A percentile compares a stretch with the other conserved stretches of the same genome.
Evolutionary conservation across 2,113 vertebrate genomes (phyloP).

Genomic region (Ageneiosus marmoratus): DNA sequence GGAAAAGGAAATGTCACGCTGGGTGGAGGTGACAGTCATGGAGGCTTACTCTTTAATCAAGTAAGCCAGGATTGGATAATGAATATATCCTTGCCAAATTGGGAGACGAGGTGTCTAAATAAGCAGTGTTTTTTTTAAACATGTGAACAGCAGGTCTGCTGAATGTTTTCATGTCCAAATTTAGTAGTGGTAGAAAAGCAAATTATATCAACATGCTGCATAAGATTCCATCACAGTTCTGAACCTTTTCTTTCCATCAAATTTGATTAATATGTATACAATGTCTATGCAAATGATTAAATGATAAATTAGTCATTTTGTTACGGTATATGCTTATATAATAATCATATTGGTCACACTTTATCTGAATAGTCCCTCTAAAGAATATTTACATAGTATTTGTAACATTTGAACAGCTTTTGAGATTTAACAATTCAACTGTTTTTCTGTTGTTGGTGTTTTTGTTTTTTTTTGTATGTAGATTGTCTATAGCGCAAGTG

Average conservation of each 20-base stretch:
- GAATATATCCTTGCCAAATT: slow-evolving; percentile 79
- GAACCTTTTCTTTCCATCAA: slow-evolving; percentile 41
- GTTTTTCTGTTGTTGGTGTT: too few species aligned
- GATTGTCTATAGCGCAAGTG: too few species aligned
- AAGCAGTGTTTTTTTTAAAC: slow-evolving; percentile 59
- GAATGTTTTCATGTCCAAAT: slow-evolving; percentile 13
- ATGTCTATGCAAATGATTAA: background rate
- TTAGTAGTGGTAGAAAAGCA: background rate
- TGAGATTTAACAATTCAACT: too few species aligned
- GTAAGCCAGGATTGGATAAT: slow-evolving; percentile 82
- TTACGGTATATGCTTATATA: too few species aligned
- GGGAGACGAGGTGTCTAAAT: slow-evolving; percentile 57
- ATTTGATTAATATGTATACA: background rate
- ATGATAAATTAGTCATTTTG: background rate
- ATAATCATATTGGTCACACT: too few species aligned
- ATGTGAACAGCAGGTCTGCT: slow-evolving; percentile 55
- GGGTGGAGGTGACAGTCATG: slow-evolving; percentile 79
- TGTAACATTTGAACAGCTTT: too few species aligned
- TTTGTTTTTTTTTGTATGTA: too few species aligned
- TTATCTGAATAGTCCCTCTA: too few species aligned
- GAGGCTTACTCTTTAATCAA: slow-evolving; percentile 90
- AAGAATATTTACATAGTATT: too few species aligned
- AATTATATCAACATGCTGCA: background rate
- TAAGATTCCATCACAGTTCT: background rate
- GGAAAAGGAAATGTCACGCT: slow-evolving; percentile 86